Base-by-base conservation (phyloP, 2,797 vertebrate species). In the Falco biarmicus region DNA sequence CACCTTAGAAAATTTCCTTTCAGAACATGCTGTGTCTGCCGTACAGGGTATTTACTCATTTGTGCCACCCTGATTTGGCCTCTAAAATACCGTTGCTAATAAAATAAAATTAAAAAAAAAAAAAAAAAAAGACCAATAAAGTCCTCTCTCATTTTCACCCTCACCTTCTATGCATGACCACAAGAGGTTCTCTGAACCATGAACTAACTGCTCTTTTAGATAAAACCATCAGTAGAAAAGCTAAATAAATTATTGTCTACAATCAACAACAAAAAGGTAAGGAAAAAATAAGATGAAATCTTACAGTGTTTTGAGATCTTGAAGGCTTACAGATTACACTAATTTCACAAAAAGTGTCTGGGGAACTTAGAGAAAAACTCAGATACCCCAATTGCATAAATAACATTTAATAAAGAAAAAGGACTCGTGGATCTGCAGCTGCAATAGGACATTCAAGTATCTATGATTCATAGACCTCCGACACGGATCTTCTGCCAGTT, bases 131-230 rank as follows among this genome's bases (percentile, higher is more conserved):
- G 4, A 68, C n/a, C 11, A 53, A 64, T 80, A 37, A 57, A 87
- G 51, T 60, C 34, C 51, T 61, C 71, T 84, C 69, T 65, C 57
- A 70, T 84, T 95, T 92, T 64, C 86, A 84, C 89, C 48, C 78
- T 90, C 64, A 47, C 54, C 47, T 60, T 74, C 70, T 66, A 32
- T 10, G 47, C 24, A 32, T 3, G 37, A 68, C 54, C 64, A 93
- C 79, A 94, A 80, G 61, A 65, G 84, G 80, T 75, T n/a, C 92
- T 85, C 65, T 94, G 86, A 94, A 71, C 95, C 78, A 48, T 73
- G 53, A 94, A 89, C 68, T 87, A 85, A 78, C 61, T 54, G 63
- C 69, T 95, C 68, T 65, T 96, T 96, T 78, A n/a, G 73, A 81
- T 59, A 89, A 84, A 90, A 68, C 32, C 56, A 90, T 81, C 64